Conservation (phyloP, 2,888 invertebrate species). For the Nebria salina region DNA sequence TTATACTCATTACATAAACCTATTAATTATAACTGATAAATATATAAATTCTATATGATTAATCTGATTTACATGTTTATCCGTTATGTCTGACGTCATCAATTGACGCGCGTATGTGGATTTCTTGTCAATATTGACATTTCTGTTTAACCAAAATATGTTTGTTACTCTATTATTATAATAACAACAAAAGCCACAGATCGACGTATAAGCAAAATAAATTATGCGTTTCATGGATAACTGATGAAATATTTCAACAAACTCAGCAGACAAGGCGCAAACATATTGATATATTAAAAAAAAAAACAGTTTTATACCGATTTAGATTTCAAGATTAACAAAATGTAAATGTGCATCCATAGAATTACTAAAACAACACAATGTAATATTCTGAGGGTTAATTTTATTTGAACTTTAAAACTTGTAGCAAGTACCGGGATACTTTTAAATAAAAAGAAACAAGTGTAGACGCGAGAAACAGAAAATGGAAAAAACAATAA, state of each 20-base stretch:
- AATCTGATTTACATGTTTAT: background rate
- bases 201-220: too few species aligned
- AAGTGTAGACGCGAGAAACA: background rate
- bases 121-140: too few species aligned
- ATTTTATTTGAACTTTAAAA: background rate
- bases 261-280: too few species aligned
- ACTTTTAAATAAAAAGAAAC: background rate
- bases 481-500: constrained; percentile 21
- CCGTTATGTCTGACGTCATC: too few species aligned
- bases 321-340: background rate
- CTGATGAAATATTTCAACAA: too few species aligned
- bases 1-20: background rate
- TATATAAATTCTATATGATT: background rate
- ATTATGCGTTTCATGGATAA: too few species aligned
- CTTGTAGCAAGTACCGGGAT: background rate
- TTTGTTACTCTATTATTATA: too few species aligned
- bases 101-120: too few species aligned
- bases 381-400: background rate
- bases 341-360: background rate
- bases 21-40: background rate
- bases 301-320: background rate
- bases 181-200: too few species aligned
- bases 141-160: too few species aligned
- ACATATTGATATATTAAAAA: background rate
- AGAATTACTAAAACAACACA: background rate